Base-by-base conservation (phyloP, 2,797 vertebrate genomes). In the Neomorphus geoffroyi region DNA sequence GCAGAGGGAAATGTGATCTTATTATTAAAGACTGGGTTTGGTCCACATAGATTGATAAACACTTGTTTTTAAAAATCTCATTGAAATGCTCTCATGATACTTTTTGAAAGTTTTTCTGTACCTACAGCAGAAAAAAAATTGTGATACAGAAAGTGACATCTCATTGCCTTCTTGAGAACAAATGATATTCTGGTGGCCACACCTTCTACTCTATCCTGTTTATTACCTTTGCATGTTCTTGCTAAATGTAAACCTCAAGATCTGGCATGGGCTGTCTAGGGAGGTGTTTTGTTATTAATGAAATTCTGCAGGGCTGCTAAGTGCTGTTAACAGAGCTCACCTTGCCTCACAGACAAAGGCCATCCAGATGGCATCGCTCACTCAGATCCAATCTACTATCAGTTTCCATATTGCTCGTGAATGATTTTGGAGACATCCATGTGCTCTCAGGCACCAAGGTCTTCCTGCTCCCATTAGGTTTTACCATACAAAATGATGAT, bases 391-490 rank as follows among this genome's bases (percentile, higher is more conserved):
- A 21, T 48, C n/a, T 48, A 1, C 23, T 35, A 0, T 51, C 7
- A 13, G 18, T 54, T 80, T 83, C 24, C 4, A 6, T 79, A 18
- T n/a, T 56, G 32, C 51, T 72, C 41, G 21, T 39, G 41, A 69
- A 48, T 60, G 27, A 18, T 46, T 80, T 60, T 78, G 48, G 57
- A 54, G 45, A 16, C 0, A 2, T 22, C 45, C 13, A 0, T 3
- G 17, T 33, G 53, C 28, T 80, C 39, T 69, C 0, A 0, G 48
- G 19, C n/a, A 26, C 10, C 1, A 1, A 28, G 11, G 10, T 58
- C 39, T 48, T 13, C 54, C 27, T 35, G 23, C 33, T 71, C 2
- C 43, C 66, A 13, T n/a, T 56, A 3, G 6, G 10, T 90, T 77
- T 83, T 69, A 5, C 35, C 17, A 3, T 30, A 19, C 1, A 3